Conservation (phyloP, 2,113 vertebrate genomes). For the Columba livia region DNA sequence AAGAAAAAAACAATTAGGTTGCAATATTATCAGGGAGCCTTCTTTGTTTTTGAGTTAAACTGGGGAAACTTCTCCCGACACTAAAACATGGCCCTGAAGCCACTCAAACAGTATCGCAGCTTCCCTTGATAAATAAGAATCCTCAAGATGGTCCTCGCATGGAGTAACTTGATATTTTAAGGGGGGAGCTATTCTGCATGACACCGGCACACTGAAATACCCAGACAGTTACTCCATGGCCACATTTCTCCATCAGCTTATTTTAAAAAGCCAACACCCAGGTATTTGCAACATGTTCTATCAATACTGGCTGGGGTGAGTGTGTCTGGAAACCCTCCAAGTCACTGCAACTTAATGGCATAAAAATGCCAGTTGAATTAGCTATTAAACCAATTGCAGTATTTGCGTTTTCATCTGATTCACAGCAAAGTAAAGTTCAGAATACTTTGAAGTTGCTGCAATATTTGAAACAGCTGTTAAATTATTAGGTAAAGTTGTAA, state of each 20-base stretch:
- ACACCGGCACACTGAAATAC: not conserved
- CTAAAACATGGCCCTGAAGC: not conserved
- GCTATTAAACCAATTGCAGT: not conserved
- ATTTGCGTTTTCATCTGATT: slow-evolving; percentile 18
- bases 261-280: not conserved
- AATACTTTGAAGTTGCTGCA: not conserved
- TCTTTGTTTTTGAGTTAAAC: not conserved
- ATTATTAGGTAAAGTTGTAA: not conserved
- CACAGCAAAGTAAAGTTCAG: slow-evolving; percentile 12
- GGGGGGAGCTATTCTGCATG: not conserved
- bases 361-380: not conserved
- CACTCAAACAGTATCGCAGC: rapidly evolving
- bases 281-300: not conserved
- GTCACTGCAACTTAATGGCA: not conserved
- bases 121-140: not conserved
- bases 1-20: not conserved
- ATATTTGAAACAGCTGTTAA: not conserved
- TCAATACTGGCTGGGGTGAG: not conserved
- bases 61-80: not conserved
- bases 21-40: not conserved
- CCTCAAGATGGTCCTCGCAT: not conserved
- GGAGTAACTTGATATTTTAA: not conserved
- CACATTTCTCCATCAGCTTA: not conserved
- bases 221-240: not conserved
- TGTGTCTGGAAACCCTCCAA: not conserved